phyloP scores from a whole-genome alignment of 1,140 invertebrate species.

The Tribolium madens region DNA sequence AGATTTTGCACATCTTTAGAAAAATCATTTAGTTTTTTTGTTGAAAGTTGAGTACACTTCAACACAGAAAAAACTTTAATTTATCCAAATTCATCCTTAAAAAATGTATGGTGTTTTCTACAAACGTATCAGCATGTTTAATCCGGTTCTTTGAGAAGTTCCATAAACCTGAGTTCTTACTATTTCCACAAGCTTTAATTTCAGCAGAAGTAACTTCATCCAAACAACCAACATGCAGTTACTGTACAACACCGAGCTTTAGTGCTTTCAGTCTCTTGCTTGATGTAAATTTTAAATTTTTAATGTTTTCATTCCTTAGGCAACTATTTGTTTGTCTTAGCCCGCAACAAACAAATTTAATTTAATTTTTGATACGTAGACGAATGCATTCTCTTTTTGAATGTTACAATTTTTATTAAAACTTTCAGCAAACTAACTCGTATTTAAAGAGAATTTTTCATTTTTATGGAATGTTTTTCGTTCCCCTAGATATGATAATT shows the following conservation, averaged over 20 bases:
- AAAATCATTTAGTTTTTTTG: too few species aligned
- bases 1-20: neutral
- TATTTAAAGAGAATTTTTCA: conserved; percentile 44
- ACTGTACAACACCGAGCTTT: conserved; percentile 2
- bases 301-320: conserved; percentile 16
- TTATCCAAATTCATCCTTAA: neutral
- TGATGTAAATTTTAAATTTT: conserved; percentile 16
- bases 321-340: conserved; percentile 21
- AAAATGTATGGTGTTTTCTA: neutral
- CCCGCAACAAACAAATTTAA: conserved; percentile 19
- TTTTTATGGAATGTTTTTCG: conserved; percentile 9
- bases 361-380: neutral
- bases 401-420: conserved; percentile 46
- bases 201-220: conserved; percentile 11
- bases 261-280: conserved; percentile 9
- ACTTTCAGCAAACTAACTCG: conserved; percentile 21
- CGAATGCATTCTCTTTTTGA: conserved; percentile 4
- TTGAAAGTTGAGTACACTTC: too few species aligned
- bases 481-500: conserved; percentile 16
- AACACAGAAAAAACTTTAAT: neutral
- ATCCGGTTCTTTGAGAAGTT: neutral
- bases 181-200: conserved; percentile 13
- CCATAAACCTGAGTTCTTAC: neutral
- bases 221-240: conserved; percentile 12
- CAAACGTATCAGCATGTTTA: neutral